A percentile compares a stretch with the other conserved stretches of the same genome.
Evolutionary conservation across 2,888 invertebrate species (phyloP).

Genomic region (Orchesella flavescens): DNA sequence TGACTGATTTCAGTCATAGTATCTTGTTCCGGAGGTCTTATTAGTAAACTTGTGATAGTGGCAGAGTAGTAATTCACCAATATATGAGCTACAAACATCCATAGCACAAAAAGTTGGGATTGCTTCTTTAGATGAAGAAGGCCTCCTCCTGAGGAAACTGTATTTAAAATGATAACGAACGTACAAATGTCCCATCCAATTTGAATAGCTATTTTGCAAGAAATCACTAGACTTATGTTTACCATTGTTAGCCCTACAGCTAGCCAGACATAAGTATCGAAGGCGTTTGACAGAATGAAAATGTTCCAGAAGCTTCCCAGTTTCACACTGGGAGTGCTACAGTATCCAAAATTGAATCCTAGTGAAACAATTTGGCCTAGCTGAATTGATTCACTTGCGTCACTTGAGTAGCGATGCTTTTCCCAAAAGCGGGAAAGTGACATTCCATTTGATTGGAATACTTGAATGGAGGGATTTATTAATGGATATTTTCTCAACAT

Average conservation of each 20-base stretch:
- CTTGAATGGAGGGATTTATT: constrained; percentile 2
- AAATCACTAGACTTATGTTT: neutral
- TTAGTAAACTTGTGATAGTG: constrained; percentile 1
- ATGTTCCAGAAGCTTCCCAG: neutral
- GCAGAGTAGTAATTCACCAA: constrained; percentile 20
- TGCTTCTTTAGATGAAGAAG: neutral
- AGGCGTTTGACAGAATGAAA: neutral
- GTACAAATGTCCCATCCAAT: too few relatives aligned
- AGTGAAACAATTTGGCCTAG: neutral
- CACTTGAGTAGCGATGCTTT: neutral
- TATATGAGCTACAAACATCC: constrained; percentile 6
- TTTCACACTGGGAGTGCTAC: neutral
- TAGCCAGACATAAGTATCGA: neutral
- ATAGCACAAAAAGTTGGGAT: neutral
- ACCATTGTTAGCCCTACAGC: neutral
- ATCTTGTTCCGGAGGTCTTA: constrained; percentile 13
- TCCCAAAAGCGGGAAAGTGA: neutral
- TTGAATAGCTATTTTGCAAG: too few relatives aligned
- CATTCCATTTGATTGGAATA: neutral
- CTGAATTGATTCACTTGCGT: neutral
- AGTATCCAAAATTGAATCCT: constrained; percentile 23
- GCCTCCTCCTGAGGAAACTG: neutral
- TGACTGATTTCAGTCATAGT: neutral
- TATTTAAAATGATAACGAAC: neutral
- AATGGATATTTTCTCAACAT: neutral